These are phyloP conservation scores for Schizopygopsis malacanthus DNA, from an alignment of 2,797 vertebrate species.

Conservation along the genomic window DNA sequence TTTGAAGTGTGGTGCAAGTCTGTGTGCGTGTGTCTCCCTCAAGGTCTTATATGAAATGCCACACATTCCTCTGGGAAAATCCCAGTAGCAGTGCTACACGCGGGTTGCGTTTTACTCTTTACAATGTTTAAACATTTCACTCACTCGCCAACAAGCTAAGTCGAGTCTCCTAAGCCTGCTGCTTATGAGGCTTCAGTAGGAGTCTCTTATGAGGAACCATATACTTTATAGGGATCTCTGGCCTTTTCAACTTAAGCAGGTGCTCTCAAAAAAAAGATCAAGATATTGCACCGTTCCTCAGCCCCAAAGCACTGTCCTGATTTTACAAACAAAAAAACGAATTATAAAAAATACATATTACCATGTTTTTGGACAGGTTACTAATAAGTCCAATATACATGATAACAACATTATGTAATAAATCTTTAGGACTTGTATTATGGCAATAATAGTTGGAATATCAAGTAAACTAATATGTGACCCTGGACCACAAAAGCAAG, in stretches of 20 bases:
- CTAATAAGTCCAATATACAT: background rate
- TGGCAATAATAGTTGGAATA: background rate
- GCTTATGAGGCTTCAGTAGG: background rate
- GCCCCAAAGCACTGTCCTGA: background rate
- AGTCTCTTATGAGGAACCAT: background rate
- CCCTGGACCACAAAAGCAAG: too few species aligned
- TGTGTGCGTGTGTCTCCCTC: conserved; percentile 26
- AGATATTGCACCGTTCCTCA: background rate
- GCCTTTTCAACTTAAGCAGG: background rate
- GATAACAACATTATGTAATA: background rate
- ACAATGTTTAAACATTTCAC: conserved; percentile 61
- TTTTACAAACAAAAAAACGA: background rate
- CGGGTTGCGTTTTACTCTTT: conserved; percentile 54
- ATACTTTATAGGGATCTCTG: background rate
- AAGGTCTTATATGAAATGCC: conserved; percentile 56
- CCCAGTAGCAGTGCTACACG: conserved; percentile 38
- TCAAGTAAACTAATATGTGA: background rate
- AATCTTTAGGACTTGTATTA: background rate
- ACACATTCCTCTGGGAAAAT: conserved; percentile 61
- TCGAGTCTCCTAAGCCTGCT: background rate
- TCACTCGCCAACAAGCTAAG: conserved; percentile 49
- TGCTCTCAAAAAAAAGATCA: background rate
- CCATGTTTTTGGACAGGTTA: background rate
- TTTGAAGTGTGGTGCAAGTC: conserved; percentile 49
- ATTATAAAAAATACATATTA: background rate